Evolutionary conservation across 2,888 invertebrate genomes (phyloP).

Genomic region (Horisme vitalbata): DNA sequence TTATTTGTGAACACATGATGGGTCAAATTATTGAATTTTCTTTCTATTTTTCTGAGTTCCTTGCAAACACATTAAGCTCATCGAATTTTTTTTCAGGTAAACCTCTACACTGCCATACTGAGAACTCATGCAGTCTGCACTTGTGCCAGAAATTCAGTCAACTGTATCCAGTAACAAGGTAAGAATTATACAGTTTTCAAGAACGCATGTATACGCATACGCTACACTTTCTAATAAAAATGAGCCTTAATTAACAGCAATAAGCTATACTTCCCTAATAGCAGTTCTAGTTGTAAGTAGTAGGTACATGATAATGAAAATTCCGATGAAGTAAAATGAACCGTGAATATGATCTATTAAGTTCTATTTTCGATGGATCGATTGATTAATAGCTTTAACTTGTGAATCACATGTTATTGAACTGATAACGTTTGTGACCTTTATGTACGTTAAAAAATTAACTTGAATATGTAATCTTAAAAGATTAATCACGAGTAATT

Average conservation of each 20-base stretch:
- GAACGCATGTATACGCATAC: slow-evolving; percentile 13
- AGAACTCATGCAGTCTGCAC: slow-evolving; percentile 91
- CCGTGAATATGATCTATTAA: too few species aligned
- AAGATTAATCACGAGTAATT: background rate
- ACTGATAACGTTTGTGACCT: slow-evolving; percentile 23
- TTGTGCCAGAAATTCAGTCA: slow-evolving; percentile 93
- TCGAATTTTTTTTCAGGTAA: slow-evolving; percentile 74
- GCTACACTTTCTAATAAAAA: slow-evolving; percentile 3
- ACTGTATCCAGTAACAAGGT: slow-evolving; percentile 89
- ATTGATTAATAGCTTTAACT: background rate
- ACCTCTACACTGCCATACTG: slow-evolving; percentile 84
- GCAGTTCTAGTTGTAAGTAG: too few species aligned
- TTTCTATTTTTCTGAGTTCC: too few species aligned
- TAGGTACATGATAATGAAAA: too few species aligned
- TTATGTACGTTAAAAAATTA: slow-evolving; percentile 2
- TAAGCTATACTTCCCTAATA: slow-evolving; percentile 9
- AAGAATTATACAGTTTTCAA: slow-evolving; percentile 37
- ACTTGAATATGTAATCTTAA: background rate
- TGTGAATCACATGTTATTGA: slow-evolving; percentile 4
- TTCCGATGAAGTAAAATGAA: too few species aligned
- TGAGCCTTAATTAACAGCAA: slow-evolving; percentile 13
- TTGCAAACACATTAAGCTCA: too few species aligned
- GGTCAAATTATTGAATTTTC: too few species aligned
- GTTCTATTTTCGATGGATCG: too few species aligned
- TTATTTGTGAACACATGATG: too few species aligned